A percentile compares a stretch with the other conserved stretches of the same genome.
These are phyloP conservation scores for Oncorhynchus masou DNA, from an alignment of 2,113 vertebrate species.

Conservation along the genomic window DNA sequence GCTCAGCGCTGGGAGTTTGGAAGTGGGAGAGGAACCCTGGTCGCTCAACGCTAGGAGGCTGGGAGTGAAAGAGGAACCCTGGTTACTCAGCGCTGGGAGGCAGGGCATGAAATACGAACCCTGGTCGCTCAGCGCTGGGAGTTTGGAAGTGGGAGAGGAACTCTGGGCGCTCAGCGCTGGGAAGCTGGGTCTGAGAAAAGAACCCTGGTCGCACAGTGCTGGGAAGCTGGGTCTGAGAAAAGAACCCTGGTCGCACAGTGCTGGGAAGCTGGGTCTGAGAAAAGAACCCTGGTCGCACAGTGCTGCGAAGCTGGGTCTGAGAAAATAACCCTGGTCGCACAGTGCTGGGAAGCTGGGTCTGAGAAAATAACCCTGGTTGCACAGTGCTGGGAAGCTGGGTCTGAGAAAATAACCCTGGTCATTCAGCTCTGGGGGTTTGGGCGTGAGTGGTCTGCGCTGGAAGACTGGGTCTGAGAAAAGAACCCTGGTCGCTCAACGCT, in stretches of 20 bases:
- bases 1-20: no score
- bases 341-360: no score
- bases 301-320: conserved; percentile 41
- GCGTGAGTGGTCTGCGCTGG: no score
- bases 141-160: no score
- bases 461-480: conserved; percentile 47
- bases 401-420: conserved; percentile 29
- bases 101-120: conserved; percentile 39
- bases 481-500: no score
- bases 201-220: conserved; percentile 38
- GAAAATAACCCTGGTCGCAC: neutral
- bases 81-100: conserved; percentile 23
- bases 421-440: no score
- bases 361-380: conserved; percentile 53
- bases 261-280: no score
- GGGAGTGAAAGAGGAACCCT: conserved; percentile 52
- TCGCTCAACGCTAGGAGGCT: no score
- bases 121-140: no score
- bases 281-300: conserved; percentile 44
- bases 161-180: no score
- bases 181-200: conserved; percentile 36
- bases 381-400: conserved; percentile 25
- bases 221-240: conserved; percentile 49
- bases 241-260: no score
- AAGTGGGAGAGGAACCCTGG: no score